Evolutionary conservation across 2,888 invertebrate species (phyloP).

Genomic region (Eudasyphora cyanicolor): DNA sequence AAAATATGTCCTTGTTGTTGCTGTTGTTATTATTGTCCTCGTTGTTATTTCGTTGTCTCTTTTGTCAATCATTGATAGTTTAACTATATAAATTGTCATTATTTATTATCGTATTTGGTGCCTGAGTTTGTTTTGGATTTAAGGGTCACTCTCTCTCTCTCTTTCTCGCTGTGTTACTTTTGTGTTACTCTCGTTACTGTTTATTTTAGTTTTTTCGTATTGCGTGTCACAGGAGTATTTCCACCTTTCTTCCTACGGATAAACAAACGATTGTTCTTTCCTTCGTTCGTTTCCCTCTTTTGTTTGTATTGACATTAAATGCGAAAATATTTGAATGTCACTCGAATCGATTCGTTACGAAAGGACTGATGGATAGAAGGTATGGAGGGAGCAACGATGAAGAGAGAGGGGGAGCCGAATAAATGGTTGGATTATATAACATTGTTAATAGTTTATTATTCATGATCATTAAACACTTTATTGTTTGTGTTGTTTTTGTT

Average conservation of each 20-base stretch:
- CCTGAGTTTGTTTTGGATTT: background rate
- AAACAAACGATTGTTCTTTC: constrained; percentile 38
- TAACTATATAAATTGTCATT: constrained; percentile 35
- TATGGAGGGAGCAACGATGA: background rate
- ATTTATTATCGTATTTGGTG: constrained; percentile 38
- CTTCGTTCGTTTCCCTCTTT: background rate
- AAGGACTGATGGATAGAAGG: background rate
- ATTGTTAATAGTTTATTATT: constrained; percentile 15
- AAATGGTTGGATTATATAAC: background rate
- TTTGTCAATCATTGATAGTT: constrained; percentile 40
- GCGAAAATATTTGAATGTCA: constrained; percentile 17
- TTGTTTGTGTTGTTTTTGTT: constrained; percentile 22
- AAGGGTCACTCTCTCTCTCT: background rate
- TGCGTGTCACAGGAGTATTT: constrained; percentile 42
- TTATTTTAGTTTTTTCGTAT: constrained; percentile 15
- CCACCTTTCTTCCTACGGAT: background rate
- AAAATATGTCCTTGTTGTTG: background rate
- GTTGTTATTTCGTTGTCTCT: too few species aligned
- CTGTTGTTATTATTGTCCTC: too few species aligned
- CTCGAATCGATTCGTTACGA: too few species aligned
- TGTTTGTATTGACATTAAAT: constrained; percentile 11
- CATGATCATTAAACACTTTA: constrained; percentile 36
- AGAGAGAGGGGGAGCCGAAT: background rate
- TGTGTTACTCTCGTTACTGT: background rate
- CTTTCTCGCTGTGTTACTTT: background rate